These are phyloP conservation scores for Helicoverpa armigera DNA, from an alignment of 1,140 invertebrate genomes.

Conservation along the genomic window DNA sequence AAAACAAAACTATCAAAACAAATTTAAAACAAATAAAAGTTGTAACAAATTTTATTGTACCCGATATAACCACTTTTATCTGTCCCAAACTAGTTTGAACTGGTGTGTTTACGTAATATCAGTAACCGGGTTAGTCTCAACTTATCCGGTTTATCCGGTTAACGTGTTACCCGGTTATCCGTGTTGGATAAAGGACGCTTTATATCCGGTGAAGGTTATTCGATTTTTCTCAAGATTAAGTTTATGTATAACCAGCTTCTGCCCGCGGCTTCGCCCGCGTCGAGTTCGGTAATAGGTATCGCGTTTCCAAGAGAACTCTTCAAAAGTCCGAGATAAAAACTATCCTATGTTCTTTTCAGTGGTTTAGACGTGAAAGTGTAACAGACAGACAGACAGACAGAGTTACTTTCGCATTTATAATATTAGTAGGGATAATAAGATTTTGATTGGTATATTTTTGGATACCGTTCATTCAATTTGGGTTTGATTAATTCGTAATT, in stretches of 20 bases:
- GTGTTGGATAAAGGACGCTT: conserved; percentile 38
- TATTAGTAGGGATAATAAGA: too few species aligned
- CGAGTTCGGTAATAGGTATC: too few species aligned
- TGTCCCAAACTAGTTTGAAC: conserved; percentile 38
- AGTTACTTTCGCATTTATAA: too few species aligned
- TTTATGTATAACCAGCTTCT: not conserved
- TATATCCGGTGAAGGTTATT: conserved; percentile 1
- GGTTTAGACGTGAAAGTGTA: too few species aligned
- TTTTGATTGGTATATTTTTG: not conserved
- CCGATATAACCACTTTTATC: conserved; percentile 43
- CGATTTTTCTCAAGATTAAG: not conserved
- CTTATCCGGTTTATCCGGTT: conserved; percentile 32
- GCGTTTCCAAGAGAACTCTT: too few species aligned
- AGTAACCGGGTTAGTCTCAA: conserved; percentile 29
- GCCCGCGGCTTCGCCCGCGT: too few species aligned
- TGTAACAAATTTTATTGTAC: conserved; percentile 27
- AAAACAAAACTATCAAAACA: not conserved
- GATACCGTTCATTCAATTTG: too few species aligned
- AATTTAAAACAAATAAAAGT: conserved; percentile 44
- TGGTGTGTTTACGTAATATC: conserved; percentile 32
- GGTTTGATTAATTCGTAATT: too few species aligned
- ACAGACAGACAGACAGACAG: too few species aligned
- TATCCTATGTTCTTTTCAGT: too few species aligned
- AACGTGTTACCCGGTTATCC: conserved; percentile 27
- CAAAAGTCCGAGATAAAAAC: too few species aligned